Evolutionary conservation across 1,140 invertebrate genomes (phyloP).

Genomic region (Ceratoteleas bidentatus): DNA sequence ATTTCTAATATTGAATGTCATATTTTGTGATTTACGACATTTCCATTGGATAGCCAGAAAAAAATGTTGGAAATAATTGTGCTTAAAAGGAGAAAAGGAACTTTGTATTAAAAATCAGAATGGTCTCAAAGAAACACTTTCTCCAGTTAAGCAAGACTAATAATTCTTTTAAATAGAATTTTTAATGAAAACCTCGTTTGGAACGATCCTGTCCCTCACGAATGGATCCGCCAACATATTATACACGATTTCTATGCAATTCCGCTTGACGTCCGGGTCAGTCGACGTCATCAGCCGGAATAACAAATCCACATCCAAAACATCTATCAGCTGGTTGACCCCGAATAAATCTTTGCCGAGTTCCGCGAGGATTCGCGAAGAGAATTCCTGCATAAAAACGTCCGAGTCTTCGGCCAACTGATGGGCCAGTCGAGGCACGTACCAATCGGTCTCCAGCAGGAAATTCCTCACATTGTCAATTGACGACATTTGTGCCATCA

Average conservation of each 20-base stretch:
- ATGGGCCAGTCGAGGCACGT: constrained; percentile 66
- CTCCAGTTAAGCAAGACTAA: no score
- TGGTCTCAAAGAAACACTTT: no score
- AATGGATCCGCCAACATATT: constrained; percentile 72
- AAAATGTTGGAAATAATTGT: no score
- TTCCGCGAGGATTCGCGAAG: constrained; percentile 72
- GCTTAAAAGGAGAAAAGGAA: no score
- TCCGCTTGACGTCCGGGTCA: constrained; percentile 76
- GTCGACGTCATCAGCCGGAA: constrained; percentile 66
- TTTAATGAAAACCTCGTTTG: constrained; percentile 61
- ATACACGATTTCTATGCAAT: constrained; percentile 73
- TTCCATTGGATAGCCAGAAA: no score
- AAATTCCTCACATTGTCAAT: constrained; percentile 66
- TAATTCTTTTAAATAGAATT: no score
- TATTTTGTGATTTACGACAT: no score
- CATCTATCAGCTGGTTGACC: constrained; percentile 58
- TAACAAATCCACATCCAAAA: constrained; percentile 61
- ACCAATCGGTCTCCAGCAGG: constrained; percentile 62
- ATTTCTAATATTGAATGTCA: no score
- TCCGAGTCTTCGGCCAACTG: constrained; percentile 68
- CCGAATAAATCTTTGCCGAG: constrained; percentile 69
- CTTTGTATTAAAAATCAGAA: no score
- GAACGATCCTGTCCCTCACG: constrained; percentile 39
- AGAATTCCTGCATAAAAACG: constrained; percentile 75
- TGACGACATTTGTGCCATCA: constrained; percentile 72